Conservation (phyloP, 1,140 invertebrate species). For the Aphaenogaster floridana region DNA sequence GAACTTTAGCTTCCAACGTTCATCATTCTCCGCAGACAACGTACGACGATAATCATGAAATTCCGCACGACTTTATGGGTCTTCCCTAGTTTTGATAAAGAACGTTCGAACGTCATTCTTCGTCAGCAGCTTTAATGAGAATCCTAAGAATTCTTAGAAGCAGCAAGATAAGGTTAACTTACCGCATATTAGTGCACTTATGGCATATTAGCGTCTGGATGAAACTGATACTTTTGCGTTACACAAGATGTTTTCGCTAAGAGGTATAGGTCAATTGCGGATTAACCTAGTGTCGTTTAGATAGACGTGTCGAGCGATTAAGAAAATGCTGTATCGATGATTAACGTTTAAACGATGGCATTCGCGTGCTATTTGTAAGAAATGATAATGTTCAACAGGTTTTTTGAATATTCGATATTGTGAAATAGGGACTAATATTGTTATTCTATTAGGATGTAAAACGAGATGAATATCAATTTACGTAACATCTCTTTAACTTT, state of each 20-base stretch:
- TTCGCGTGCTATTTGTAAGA: conserved; percentile 7
- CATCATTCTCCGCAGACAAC: not conserved
- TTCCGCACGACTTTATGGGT: not conserved
- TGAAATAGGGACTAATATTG: not conserved
- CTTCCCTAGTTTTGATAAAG: conserved; percentile 33
- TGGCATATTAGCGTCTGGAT: conserved; percentile 5
- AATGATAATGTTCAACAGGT: not conserved
- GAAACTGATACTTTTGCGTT: not conserved
- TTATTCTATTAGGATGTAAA: not conserved
- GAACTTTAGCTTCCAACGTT: conserved; percentile 2
- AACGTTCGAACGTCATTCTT: conserved; percentile 5
- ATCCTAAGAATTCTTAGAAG: conserved; percentile 5
- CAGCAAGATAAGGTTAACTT: conserved; percentile 28
- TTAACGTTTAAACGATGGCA: not conserved
- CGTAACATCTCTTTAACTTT: not conserved
- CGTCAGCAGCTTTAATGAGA: not conserved
- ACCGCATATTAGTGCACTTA: conserved; percentile 3
- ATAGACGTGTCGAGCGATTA: conserved; percentile 28
- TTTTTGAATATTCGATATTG: not conserved
- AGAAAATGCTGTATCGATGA: not conserved
- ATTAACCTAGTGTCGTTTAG: conserved; percentile 29
- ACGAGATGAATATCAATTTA: not conserved
- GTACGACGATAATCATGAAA: conserved; percentile 11
- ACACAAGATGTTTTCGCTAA: conserved; percentile 15
- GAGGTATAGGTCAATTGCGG: conserved; percentile 48